Conservation (phyloP, 2,888 invertebrate species). For the Steromphala cineraria region DNA sequence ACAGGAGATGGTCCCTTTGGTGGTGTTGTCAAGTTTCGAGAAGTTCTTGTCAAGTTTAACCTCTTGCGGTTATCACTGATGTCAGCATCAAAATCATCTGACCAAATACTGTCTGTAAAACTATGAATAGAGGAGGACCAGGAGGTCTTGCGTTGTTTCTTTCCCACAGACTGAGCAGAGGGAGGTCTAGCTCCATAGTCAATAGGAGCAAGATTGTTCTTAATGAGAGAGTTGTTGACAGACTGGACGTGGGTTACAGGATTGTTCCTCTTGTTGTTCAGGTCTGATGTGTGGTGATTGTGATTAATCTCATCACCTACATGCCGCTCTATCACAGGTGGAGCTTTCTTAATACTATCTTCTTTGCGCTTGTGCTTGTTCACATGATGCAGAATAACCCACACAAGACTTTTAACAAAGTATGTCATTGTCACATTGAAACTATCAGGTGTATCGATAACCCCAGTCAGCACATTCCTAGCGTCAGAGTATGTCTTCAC, state of each 20-base stretch:
- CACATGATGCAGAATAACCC: slow-evolving; percentile 73
- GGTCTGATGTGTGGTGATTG: slow-evolving; percentile 35
- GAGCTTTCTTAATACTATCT: slow-evolving; percentile 24
- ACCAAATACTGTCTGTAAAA: slow-evolving; percentile 69
- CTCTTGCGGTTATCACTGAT: slow-evolving; percentile 30
- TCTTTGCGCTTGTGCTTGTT: slow-evolving; percentile 57
- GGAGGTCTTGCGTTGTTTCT: slow-evolving; percentile 34
- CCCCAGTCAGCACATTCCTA: slow-evolving; percentile 75
- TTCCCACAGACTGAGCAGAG: slow-evolving; percentile 29
- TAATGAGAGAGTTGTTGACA: slow-evolving; percentile 24
- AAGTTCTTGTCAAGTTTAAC: slow-evolving; percentile 32
- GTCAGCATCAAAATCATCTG: slow-evolving; percentile 53
- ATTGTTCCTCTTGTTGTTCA: slow-evolving; percentile 25
- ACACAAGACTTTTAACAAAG: slow-evolving; percentile 73
- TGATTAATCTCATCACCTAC: slow-evolving; percentile 38
- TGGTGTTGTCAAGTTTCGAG: slow-evolving; percentile 17
- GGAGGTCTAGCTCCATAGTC: slow-evolving; percentile 32
- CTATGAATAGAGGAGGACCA: slow-evolving; percentile 61
- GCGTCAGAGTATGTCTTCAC: slow-evolving; percentile 75
- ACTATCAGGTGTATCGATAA: slow-evolving; percentile 74
- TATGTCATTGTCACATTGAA: slow-evolving; percentile 66
- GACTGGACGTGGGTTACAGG: slow-evolving; percentile 27
- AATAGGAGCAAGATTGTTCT: slow-evolving; percentile 25
- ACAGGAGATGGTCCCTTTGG: not conserved
- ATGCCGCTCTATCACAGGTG: not conserved